Evolutionary conservation across 2,888 invertebrate species (phyloP).

Genomic region (Cosmia pyralina): DNA sequence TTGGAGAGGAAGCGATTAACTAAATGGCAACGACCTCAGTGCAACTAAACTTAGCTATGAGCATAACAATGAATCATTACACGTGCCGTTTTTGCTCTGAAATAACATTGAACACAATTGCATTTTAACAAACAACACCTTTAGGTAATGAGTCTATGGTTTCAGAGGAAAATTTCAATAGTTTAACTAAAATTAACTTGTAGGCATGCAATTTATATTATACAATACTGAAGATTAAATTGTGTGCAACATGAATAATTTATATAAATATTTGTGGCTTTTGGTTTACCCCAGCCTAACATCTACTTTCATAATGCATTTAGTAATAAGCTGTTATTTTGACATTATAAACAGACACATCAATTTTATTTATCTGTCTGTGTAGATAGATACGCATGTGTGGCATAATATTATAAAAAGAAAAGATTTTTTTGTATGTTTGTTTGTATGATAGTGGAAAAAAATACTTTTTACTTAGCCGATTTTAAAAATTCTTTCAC

Average conservation of each 20-base stretch:
- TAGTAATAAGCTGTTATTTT: no score
- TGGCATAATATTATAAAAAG: no score
- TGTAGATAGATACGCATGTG: neutral
- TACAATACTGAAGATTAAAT: neutral
- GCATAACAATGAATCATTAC: conserved; percentile 61
- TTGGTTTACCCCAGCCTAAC: neutral
- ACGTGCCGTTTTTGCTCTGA: conserved; percentile 61
- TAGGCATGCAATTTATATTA: neutral
- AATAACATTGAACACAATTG: conserved; percentile 55
- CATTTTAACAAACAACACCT: conserved; percentile 36
- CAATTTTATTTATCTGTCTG: no score
- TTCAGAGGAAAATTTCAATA: conserved; percentile 29
- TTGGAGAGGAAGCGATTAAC: conserved; percentile 25
- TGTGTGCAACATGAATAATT: no score
- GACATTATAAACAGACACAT: no score
- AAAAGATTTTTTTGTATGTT: no score
- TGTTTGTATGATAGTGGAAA: no score
- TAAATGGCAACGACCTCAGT: conserved; percentile 30
- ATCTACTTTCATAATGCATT: no score
- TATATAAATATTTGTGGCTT: neutral
- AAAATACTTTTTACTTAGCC: no score
- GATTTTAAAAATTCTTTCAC: no score
- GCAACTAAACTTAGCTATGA: conserved; percentile 43
- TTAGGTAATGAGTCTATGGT: neutral
- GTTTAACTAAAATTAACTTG: conserved; percentile 2